These are phyloP conservation scores for Pampusana beccarii DNA, from an alignment of 2,113 vertebrate species.

Conservation along the genomic window DNA sequence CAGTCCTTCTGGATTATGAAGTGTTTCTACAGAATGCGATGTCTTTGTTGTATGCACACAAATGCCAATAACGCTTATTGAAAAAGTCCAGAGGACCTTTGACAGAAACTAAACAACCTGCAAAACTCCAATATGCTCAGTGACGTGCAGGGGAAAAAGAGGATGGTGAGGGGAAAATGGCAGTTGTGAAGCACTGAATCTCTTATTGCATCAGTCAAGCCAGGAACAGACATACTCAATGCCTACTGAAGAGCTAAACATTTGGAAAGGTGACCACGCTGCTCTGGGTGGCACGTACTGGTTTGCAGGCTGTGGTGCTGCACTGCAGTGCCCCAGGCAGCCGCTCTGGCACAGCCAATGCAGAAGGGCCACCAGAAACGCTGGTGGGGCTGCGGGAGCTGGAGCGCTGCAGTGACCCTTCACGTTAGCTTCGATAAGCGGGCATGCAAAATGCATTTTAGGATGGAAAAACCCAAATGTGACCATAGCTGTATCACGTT, in stretches of 20 bases:
- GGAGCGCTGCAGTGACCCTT: not conserved
- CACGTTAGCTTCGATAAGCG: not conserved
- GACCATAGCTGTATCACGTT: rapidly evolving
- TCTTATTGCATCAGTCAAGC: not conserved
- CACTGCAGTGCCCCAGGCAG: not conserved
- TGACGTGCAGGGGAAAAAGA: not conserved
- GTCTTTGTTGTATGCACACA: not conserved
- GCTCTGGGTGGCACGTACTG: not conserved
- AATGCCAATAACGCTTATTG: not conserved
- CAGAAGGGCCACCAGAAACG: not conserved
- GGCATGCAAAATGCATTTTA: not conserved
- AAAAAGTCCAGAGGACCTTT: not conserved
- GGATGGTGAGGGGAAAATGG: not conserved
- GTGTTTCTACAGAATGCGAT: not conserved
- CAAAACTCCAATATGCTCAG: not conserved
- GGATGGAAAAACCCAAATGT: not conserved
- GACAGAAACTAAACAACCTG: not conserved
- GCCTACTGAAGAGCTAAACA: not conserved
- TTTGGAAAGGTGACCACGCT: not conserved
- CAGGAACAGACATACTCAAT: not conserved
- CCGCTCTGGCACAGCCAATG: not conserved
- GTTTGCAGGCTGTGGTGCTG: not conserved
- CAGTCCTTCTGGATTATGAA: not conserved
- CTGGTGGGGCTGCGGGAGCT: not conserved
- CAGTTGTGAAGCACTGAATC: not conserved